Evolutionary conservation across 2,113 vertebrate genomes (phyloP).

Genomic region (Seriola dumerili): DNA sequence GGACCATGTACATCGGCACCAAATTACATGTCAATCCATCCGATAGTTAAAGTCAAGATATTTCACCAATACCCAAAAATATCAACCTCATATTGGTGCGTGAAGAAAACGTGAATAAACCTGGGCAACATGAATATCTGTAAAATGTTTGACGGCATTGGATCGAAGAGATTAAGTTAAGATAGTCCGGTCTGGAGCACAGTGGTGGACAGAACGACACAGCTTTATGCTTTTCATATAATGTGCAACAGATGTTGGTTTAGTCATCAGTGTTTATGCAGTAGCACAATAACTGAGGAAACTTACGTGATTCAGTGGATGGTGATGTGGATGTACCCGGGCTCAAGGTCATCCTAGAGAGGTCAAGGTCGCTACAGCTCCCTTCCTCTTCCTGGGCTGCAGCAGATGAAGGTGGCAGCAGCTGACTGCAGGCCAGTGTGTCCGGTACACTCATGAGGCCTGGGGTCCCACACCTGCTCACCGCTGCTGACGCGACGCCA

Average conservation of each 20-base stretch:
- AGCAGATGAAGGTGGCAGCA: slow-evolving; percentile 87
- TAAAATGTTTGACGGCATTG: not conserved
- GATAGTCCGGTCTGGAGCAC: not conserved
- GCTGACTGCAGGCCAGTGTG: slow-evolving; percentile 91
- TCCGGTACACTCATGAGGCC: slow-evolving; percentile 83
- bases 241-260: not conserved
- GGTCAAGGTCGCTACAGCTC: slow-evolving; percentile 94
- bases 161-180: not conserved
- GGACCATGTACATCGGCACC: not conserved
- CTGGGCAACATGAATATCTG: not conserved
- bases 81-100: not conserved
- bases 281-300: slow-evolving; percentile 13
- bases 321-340: slow-evolving; percentile 94
- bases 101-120: not conserved
- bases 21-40: not conserved
- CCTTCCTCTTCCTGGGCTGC: slow-evolving; percentile 92
- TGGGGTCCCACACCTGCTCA: slow-evolving; percentile 78
- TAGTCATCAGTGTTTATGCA: not conserved
- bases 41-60: not conserved
- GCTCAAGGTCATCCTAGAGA: slow-evolving; percentile 96
- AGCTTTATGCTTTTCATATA: not conserved
- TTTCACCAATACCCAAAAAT: not conserved
- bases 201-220: too few species aligned
- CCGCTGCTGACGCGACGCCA: slow-evolving; percentile 52
- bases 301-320: slow-evolving; percentile 95